Base-by-base conservation (phyloP, 1,140 invertebrate species). In the Anastrepha obliqua region DNA sequence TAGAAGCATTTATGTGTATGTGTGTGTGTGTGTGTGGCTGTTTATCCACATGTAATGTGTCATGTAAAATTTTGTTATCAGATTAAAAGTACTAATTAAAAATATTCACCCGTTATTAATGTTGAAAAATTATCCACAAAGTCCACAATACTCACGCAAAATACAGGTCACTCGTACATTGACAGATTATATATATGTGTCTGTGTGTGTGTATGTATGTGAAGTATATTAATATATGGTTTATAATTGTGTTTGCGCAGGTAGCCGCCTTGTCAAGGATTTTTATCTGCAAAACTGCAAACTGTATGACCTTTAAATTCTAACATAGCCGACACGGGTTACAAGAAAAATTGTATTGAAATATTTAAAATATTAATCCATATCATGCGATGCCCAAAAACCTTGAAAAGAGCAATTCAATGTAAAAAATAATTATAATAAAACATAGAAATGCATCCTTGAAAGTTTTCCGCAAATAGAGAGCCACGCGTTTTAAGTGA, bases 81-180 rank as follows among this genome's bases (percentile, higher is more conserved):
- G 67, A 74, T 74, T 74, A 47, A 74, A 74, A 74, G 67, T 74
- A 74, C 42, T 74, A 74, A 74, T 74, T 74, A 74, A 74, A 55
- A 74, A 74, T 74, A 42, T 74, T 74, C 67, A 74, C 44, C 67
- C 44, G 39, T 74, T 74, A 74, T 74, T 42, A 74, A 74, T 74
- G 67, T 44, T 74, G 42, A 42, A 17, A 44, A 74, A 47, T 74
- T 74, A 74, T 74, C 39, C 64, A 67, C 44, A 74, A 44, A 74
- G 39, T 74, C 2, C 11, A 29, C 62, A 65, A 13, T 70, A 44
- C 29, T 42, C 11, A 8, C 9, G 65, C 39, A 55, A 55, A 55
- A 55, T 55, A 55, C 51, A 55, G 51, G 51, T 55, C 11, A 55
- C 51, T 55, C 6, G 51, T 55, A 55, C 51, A 55, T 55, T 8